Percentiles rank a stretch among this genome's conserved stretches.
Conservation (phyloP, 2,888 invertebrate species). For the Thumatha senex region DNA sequence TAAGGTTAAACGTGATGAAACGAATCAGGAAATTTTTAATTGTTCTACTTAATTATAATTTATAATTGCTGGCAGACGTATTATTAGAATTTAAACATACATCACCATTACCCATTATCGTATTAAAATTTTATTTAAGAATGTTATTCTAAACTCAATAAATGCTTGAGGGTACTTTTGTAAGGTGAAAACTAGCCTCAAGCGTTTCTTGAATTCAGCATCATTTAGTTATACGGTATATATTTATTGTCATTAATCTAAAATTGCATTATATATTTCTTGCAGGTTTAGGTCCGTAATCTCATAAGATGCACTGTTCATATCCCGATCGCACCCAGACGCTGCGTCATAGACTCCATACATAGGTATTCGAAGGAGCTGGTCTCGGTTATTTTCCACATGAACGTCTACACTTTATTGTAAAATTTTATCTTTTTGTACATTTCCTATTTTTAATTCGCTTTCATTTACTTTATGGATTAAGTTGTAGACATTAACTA, state of each 20-base stretch:
- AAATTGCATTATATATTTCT: neutral
- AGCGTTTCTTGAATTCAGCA: too few species aligned
- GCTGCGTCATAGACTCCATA: constrained; percentile 55
- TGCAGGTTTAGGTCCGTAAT: constrained; percentile 18
- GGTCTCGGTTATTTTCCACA: constrained; percentile 60
- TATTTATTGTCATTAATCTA: neutral
- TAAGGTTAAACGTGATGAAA: too few species aligned
- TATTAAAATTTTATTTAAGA: too few species aligned
- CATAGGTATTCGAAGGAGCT: constrained; percentile 33
- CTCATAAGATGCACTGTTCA: constrained; percentile 16
- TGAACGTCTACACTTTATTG: constrained; percentile 30
- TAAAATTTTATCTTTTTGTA: constrained; percentile 13
- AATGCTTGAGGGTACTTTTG: too few species aligned
- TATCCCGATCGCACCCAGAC: constrained; percentile 58
- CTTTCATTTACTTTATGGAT: constrained; percentile 3
- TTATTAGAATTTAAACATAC: too few species aligned
- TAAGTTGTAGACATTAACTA: neutral
- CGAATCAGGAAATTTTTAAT: too few species aligned
- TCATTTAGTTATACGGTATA: too few species aligned
- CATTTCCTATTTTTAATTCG: constrained; percentile 30
- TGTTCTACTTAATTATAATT: too few species aligned
- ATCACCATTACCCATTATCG: too few species aligned
- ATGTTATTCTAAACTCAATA: too few species aligned
- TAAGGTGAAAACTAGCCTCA: too few species aligned
- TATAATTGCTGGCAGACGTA: too few species aligned